Evolutionary conservation across 2,888 invertebrate genomes (phyloP), one percentile per base, ranked within the genome.

Genomic region (Conops quadrifasciatus): DNA sequence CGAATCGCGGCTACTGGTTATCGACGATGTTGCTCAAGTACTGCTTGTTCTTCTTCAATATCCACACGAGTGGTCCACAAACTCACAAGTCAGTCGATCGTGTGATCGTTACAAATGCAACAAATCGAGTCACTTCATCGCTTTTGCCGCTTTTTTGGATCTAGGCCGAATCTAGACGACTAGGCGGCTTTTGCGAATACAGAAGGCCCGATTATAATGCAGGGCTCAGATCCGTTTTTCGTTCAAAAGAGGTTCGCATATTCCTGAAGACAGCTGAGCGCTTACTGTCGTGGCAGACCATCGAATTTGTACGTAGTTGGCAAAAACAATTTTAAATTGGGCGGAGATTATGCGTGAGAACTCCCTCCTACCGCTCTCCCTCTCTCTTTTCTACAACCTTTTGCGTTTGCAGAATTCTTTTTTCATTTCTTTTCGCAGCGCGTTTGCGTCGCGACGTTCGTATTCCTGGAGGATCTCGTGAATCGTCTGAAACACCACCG

Each of bases 301-400:
- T n/a, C n/a, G n/a, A n/a, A n/a, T n/a, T n/a, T n/a, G n/a, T 26
- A 58, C 45, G 45, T 59, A 19, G 59, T 71, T 71, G 74, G 71
- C 72, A 72, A 74, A 76, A 73, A 76, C 72, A 74, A 73, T 72
- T 74, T 76, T 76, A 76, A 76, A 72, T 72, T 74, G 75, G 74
- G 74, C 75, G 74, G 13, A 68, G 62, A 68, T 62, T 68, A 68
- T 68, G 68, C 68, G 68, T 68, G 60, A 60, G 26, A 59, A 47
- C 58, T 47, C 30, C 26, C n/a, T 28, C 26, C 11, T 65, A 21
- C 30, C n/a, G 13, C 24, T 53, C 30, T 43, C 47, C 36, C 45
- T 65, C 51, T n/a, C 53, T 9, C 16, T 56, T 4, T 51, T 36
- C 19, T 30, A 13, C 28, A 16, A n/a, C n/a, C 26, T 51, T 36